Evolutionary conservation across 2,113 vertebrate species (phyloP).

Genomic region (Prolemur simus): DNA sequence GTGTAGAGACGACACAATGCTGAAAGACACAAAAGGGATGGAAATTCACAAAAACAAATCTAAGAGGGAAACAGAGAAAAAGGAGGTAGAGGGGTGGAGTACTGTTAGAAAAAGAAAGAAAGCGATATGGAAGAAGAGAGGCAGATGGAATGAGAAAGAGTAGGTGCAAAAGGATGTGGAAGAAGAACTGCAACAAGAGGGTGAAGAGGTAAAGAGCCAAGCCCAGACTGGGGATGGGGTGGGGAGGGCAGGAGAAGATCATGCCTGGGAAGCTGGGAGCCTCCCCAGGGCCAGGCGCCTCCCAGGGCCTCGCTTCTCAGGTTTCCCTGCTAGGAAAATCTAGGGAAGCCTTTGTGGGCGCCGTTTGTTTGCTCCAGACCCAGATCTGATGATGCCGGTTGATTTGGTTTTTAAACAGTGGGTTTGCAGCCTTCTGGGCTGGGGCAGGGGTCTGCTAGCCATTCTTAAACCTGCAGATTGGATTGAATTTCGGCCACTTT

Average conservation of each 20-base stretch:
- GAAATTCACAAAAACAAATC: neutral
- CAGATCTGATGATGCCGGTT: conserved; percentile 67
- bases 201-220: conserved; percentile 33
- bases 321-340: conserved; percentile 70
- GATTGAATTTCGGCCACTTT: conserved; percentile 80
- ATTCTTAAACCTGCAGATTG: conserved; percentile 73
- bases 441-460: conserved; percentile 70
- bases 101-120: neutral
- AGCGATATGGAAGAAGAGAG: neutral
- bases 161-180: neutral
- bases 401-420: conserved; percentile 77
- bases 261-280: neutral
- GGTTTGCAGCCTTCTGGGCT: conserved; percentile 67
- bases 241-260: neutral
- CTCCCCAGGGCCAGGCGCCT: conserved; percentile 40
- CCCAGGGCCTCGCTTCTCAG: conserved; percentile 68
- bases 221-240: neutral
- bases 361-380: conserved; percentile 71
- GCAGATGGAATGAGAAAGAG: neutral
- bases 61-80: neutral
- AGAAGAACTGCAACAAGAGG: neutral
- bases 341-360: conserved; percentile 71
- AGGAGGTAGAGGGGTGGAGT: neutral
- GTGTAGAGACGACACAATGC: neutral
- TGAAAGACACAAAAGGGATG: neutral